Evolutionary conservation across 2,888 invertebrate genomes (phyloP).

Genomic region (Thumatha senex): DNA sequence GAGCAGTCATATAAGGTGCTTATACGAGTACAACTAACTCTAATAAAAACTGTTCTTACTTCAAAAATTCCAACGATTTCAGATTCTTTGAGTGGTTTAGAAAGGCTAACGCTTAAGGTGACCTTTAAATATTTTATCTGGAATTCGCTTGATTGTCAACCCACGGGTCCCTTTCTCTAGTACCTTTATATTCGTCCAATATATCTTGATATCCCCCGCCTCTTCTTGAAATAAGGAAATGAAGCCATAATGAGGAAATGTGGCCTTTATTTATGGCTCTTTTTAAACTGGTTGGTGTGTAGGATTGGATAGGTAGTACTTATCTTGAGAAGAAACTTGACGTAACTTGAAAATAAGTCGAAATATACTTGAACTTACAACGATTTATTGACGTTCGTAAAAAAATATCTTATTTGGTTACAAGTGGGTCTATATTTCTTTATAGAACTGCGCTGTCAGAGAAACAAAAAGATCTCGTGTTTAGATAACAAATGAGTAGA

Average conservation of each 20-base stretch:
- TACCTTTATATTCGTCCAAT: constrained; percentile 63
- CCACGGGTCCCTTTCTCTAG: constrained; percentile 65
- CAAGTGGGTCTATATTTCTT: constrained; percentile 36
- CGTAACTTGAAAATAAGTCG: constrained; percentile 60
- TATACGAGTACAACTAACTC: constrained; percentile 16
- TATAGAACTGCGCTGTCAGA: constrained; percentile 28
- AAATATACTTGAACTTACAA: constrained; percentile 52
- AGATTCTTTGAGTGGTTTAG: constrained; percentile 55
- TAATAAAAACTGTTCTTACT: constrained; percentile 44
- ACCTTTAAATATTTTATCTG: constrained; percentile 82
- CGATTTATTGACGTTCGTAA: constrained; percentile 53
- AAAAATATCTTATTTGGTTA: constrained; percentile 40
- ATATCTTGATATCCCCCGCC: constrained; percentile 53
- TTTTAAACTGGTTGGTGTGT: constrained; percentile 59
- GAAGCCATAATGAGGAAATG: constrained; percentile 50
- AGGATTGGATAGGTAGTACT: constrained; percentile 68
- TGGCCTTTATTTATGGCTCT: constrained; percentile 58
- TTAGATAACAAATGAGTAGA: constrained; percentile 21
- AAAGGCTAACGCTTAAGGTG: constrained; percentile 60
- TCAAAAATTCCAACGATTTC: constrained; percentile 66
- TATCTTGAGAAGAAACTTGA: constrained; percentile 68
- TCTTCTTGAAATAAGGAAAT: constrained; percentile 49
- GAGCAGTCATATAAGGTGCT: constrained; percentile 15
- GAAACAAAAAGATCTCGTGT: constrained; percentile 32
- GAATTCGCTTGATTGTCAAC: constrained; percentile 76